These are phyloP conservation scores for Pandemis corylana DNA, from an alignment of 2,888 invertebrate genomes.

Conservation along the genomic window DNA sequence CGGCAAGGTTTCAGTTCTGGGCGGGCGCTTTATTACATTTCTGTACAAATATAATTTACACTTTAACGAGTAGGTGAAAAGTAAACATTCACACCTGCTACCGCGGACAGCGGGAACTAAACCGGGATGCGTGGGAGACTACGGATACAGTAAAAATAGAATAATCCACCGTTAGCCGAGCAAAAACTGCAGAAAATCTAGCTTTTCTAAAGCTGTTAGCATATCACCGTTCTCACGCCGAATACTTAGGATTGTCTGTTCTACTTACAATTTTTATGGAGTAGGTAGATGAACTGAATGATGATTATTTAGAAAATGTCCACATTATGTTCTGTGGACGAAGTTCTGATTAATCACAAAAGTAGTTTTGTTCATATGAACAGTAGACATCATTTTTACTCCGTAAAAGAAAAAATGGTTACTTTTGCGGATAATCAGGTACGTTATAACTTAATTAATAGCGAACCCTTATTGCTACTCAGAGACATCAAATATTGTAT, in stretches of 20 bases:
- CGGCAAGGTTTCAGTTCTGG: constrained; percentile 8
- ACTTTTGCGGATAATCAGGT: too few relatives aligned
- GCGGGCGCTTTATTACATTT: constrained; percentile 13
- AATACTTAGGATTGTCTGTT: not conserved
- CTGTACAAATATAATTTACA: constrained; percentile 35
- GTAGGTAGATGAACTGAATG: not conserved
- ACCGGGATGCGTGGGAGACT: constrained; percentile 60
- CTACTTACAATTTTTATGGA: not conserved
- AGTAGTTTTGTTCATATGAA: not conserved
- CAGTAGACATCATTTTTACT: not conserved
- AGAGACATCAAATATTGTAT: too few relatives aligned
- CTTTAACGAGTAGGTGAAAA: constrained; percentile 52
- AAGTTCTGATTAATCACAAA: not conserved
- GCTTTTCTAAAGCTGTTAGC: constrained; percentile 20
- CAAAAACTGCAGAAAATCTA: constrained; percentile 25
- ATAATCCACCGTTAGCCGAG: constrained; percentile 33
- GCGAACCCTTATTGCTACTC: too few relatives aligned
- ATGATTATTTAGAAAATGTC: not conserved
- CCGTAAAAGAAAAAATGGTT: not conserved
- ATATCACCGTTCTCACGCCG: too few relatives aligned
- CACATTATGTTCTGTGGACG: not conserved
- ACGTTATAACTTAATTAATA: too few relatives aligned
- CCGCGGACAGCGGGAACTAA: constrained; percentile 42
- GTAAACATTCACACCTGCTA: constrained; percentile 54
- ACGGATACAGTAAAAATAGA: constrained; percentile 31